These are phyloP conservation scores for Poicephalus gulielmi DNA, from an alignment of 2,113 vertebrate species.

Conservation along the genomic window DNA sequence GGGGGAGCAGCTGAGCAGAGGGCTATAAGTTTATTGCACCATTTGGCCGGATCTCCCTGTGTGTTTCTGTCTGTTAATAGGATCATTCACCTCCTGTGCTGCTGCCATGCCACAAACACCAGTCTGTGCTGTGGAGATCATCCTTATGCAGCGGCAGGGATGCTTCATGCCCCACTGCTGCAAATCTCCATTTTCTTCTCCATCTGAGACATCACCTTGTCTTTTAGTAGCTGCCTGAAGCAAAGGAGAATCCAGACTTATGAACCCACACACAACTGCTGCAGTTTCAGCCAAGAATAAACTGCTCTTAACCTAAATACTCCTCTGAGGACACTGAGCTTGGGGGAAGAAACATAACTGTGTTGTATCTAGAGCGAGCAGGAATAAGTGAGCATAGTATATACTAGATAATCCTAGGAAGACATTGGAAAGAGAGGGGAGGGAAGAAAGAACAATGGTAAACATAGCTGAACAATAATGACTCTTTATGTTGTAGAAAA, in stretches of 20 bases:
- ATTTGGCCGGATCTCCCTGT: not conserved
- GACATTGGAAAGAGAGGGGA: not conserved
- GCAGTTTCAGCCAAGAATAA: constrained; percentile 40
- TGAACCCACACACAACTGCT: not conserved
- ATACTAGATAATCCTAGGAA: not conserved
- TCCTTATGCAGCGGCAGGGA: fast-evolving
- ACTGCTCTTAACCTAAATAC: constrained; percentile 55
- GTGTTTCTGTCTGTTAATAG: not conserved
- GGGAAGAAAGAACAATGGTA: not conserved
- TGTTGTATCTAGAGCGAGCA: not conserved
- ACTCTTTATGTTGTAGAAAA: not conserved
- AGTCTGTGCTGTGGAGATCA: fast-evolving
- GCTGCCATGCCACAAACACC: not conserved
- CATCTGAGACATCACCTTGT: not conserved
- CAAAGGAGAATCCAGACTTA: not conserved
- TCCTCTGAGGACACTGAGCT: constrained; percentile 53
- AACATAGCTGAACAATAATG: not conserved
- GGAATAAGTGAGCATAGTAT: not conserved
- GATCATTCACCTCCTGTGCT: not conserved
- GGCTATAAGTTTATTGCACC: fast-evolving
- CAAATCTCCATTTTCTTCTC: not conserved
- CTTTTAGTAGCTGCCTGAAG: not conserved
- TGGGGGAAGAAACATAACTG: constrained; percentile 16
- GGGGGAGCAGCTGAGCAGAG: not conserved
- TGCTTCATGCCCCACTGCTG: not conserved